Base-by-base conservation (phyloP, 2,113 vertebrate genomes). In the Osmerus mordax region DNA sequence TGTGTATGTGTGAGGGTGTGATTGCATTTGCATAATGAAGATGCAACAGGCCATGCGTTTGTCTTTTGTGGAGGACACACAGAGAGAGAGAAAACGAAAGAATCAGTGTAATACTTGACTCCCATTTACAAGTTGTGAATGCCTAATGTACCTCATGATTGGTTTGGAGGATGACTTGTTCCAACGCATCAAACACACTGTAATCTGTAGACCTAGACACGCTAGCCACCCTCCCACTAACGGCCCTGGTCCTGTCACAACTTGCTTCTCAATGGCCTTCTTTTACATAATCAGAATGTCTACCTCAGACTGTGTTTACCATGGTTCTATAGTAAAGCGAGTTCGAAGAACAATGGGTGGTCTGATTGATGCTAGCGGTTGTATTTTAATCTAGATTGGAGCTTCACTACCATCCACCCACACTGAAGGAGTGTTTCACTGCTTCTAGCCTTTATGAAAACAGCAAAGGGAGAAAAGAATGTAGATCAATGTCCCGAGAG, bases 81-180 rank as follows among this genome's bases (percentile, higher is more conserved):
- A 47, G 8, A 47, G 6, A 41, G 8, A 47, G 58, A 47, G 64
- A 72, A 77, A 79, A 70, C 75, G 65, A 78, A 74, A 51, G 67
- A 70, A 56, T 29, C 63, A 16, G 65, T 65, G 53, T 83, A 62
- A 59, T 78, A 83, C 78, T 69, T 72, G 74, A 76, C 78, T 63
- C 76, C 77, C 79, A 53, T 60, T 59, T 60, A 60, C 19, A 60
- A 21, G 18, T 60, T 60, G 1, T 23, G 58, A 60, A 60, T 60
- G 58, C 58, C 19, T 60, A 60, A 60, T 60, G 58, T 19, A 21
- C 58, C 58, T 60, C 58, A 60, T 60, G 58, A 60, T 60, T 60
- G 58, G 18, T 21, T 60, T 60, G 58, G 58, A 21, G 19, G 58
- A 60, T 60, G 58, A 12, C 58, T 60, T 21, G 58, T 60, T 60